A percentile compares a stretch with the other conserved stretches of the same genome.
These are phyloP conservation scores for Elephantulus edwardii DNA, from an alignment of 2,113 vertebrate genomes.

Conservation along the genomic window DNA sequence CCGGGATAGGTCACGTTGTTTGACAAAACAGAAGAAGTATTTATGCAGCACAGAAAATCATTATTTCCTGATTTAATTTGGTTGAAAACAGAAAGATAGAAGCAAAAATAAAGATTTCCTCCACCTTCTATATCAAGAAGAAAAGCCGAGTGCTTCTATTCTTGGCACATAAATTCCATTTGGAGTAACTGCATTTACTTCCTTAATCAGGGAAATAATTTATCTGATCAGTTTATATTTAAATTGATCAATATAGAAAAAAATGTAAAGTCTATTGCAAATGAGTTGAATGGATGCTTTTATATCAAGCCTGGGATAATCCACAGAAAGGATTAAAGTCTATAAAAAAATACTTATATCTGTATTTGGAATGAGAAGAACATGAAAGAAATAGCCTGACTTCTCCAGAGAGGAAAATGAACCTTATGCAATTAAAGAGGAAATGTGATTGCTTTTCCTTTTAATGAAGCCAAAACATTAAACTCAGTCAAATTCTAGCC, in stretches of 20 bases:
- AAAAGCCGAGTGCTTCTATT: background rate
- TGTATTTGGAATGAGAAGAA: constrained; percentile 16
- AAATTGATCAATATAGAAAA: background rate
- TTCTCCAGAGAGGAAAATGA: constrained; percentile 28
- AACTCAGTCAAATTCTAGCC: background rate
- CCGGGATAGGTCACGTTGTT: background rate
- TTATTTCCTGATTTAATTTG: background rate
- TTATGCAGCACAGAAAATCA: background rate
- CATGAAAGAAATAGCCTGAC: background rate
- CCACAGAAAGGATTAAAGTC: background rate
- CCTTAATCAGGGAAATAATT: background rate
- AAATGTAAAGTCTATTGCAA: background rate
- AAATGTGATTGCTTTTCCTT: constrained; percentile 2
- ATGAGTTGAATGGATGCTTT: background rate
- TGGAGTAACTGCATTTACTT: background rate
- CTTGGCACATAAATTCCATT: background rate
- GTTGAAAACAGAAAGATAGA: background rate
- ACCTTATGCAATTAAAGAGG: background rate
- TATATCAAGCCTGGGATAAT: background rate
- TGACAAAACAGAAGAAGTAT: background rate
- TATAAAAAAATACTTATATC: background rate
- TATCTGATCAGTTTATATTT: constrained; percentile 3
- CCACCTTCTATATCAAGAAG: constrained; percentile 6
- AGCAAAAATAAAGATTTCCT: constrained; percentile 12
- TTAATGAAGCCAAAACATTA: background rate